Evolutionary conservation across 2,888 invertebrate species (phyloP), one percentile per base, ranked within the genome.

Genomic region (Asteroscopus sphinx): DNA sequence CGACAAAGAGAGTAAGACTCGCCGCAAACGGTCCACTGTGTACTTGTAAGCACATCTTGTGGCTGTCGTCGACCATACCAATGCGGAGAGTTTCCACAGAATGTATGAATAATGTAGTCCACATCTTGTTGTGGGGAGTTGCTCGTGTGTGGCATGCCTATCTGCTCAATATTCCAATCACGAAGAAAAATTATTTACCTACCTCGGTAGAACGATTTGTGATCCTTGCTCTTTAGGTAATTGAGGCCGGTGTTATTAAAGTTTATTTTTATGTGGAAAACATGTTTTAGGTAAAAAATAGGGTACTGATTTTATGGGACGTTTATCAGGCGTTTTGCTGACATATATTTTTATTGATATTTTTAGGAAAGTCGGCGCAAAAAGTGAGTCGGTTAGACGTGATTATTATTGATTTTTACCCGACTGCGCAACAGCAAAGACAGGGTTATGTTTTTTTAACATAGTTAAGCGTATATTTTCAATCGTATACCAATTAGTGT

Each of bases 111-210:
- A 64, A 64, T 65, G 32, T 33, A 63, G 12, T 17, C 9, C 21
- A 13, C 17, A 35, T 15, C 17, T 32, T 44, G 55, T 47, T 26
- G 55, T 36, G 17, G 49, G 15, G 7, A 40, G 30, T 17, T 8
- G 35, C 21, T 45, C 21, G 28, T 68, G 25, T 40, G 17, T 4
- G 3, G 16, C 21, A 1, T 15, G 61, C 68, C 68, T 67, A 40
- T 26, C 15, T 25, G 45, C 45, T 74, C 59, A 65, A 48, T 56
- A 79, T 80, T 72, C 72, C 17, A 51, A 28, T 53, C 80, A 76
- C 76, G 77, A 69, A 65, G 60, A 48, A 67, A 71, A 68, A 77
- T 68, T 80, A 72, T 80, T 80, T 80, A 77, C 72, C 51, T 71
- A 74, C 66, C 45, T 30, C 60, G 51, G 48, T 32, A 59, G 63